Conservation (phyloP, 1,140 invertebrate genomes). For the Protaetia brevitarsis region DNA sequence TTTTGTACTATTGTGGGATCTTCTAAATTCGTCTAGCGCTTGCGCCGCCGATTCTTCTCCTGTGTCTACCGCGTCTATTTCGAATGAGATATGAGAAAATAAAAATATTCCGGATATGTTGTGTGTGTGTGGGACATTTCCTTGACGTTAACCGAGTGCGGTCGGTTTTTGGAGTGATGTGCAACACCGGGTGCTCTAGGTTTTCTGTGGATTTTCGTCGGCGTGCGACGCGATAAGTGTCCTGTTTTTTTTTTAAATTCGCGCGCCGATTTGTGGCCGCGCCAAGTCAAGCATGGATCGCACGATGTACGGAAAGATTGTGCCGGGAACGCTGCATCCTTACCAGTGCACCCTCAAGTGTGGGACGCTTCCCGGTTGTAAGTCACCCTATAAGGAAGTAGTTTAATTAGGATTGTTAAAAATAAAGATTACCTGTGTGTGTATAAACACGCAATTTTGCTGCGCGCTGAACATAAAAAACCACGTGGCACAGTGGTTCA, state of each 20-base stretch:
- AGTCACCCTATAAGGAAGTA: no score
- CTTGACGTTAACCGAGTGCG: not conserved
- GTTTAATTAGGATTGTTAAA: not conserved
- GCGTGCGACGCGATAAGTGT: not conserved
- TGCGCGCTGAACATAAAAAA: no score
- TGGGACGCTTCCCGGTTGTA: slow-evolving; percentile 78
- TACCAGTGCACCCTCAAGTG: slow-evolving; percentile 76
- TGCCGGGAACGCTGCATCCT: slow-evolving; percentile 73
- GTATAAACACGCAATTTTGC: not conserved
- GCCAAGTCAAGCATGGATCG: slow-evolving; percentile 62
- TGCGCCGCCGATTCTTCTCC: slow-evolving; percentile 8
- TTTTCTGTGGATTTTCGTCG: not conserved
- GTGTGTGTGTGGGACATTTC: not conserved
- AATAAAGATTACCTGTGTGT: not conserved
- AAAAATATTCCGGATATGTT: slow-evolving; percentile 27
- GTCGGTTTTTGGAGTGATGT: not conserved
- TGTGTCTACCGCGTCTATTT: not conserved
- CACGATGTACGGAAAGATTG: slow-evolving; percentile 80
- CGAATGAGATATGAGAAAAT: slow-evolving; percentile 26
- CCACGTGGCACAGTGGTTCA: no score
- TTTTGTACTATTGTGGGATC: slow-evolving; percentile 24
- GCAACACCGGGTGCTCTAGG: no score
- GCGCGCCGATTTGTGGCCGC: no score
- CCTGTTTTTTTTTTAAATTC: slow-evolving; percentile 8
- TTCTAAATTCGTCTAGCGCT: slow-evolving; percentile 26